Percentiles rank a stretch among this genome's conserved stretches.
phyloP scores from a whole-genome alignment of 92 coral and sea anemone species.

The Porites divaricata region DNA sequence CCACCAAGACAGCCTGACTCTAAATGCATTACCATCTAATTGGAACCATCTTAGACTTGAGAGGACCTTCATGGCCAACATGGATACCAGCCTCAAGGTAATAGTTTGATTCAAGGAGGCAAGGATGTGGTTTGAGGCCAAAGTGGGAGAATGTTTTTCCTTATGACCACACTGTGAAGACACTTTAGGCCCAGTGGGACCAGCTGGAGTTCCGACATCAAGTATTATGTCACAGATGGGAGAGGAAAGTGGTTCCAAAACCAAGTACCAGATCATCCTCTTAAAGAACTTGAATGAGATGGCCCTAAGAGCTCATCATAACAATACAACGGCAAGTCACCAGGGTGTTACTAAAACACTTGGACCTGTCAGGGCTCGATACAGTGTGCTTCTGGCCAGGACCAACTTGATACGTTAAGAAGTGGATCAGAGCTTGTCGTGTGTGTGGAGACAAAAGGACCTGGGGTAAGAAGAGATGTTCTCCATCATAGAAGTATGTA shows the following conservation, averaged over 20 bases:
- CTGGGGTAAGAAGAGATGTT: conserved; percentile 42
- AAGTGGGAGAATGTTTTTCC: conserved; percentile 4
- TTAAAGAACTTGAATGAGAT: not conserved
- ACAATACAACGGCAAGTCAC: conserved; percentile 8
- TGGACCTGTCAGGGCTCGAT: conserved; percentile 24
- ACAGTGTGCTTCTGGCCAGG: conserved; percentile 56
- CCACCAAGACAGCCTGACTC: not conserved
- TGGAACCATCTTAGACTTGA: conserved; percentile 53
- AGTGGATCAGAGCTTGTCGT: conserved; percentile 62
- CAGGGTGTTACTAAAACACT: conserved; percentile 38
- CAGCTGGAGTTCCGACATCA: conserved; percentile 2
- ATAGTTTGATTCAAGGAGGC: conserved; percentile 11
- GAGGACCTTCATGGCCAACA: conserved; percentile 41
- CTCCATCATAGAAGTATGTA: conserved; percentile 66
- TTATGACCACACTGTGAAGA: not conserved
- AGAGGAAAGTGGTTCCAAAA: not conserved
- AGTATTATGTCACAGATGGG: conserved; percentile 12
- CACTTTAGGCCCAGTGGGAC: not conserved
- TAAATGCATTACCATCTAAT: conserved; percentile 25
- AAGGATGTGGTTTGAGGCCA: not conserved
- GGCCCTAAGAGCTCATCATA: not conserved
- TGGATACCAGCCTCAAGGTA: conserved; percentile 48
- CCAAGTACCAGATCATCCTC: not conserved
- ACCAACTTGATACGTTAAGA: conserved; percentile 36
- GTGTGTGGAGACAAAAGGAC: conserved; percentile 61